Conservation (phyloP, 2,113 vertebrate species). For the Gobiocypris rarus region DNA sequence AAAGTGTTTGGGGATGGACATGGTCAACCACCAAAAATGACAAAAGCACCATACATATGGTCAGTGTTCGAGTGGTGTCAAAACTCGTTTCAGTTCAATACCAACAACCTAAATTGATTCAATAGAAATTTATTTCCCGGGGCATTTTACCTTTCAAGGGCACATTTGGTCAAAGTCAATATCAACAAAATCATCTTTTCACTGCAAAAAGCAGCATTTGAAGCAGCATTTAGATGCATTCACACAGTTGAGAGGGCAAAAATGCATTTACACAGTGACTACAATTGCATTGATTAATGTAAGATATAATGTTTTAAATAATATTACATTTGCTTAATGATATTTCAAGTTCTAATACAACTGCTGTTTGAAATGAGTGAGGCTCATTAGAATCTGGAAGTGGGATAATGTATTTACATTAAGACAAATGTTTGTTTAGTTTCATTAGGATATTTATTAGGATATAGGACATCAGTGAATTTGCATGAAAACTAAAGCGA, state of each 20-base stretch:
- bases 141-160: not conserved
- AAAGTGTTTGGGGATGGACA: not conserved
- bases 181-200: no score
- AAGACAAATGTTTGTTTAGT: conserved; percentile 43
- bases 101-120: not conserved
- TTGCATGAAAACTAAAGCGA: not conserved
- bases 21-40: not conserved
- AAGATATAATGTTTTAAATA: no score
- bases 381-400: conserved; percentile 25
- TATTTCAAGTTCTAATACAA: conserved; percentile 15
- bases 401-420: conserved; percentile 24
- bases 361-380: conserved; percentile 4
- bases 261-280: no score
- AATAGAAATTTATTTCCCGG: no score
- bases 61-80: no score
- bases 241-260: no score
- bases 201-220: no score
- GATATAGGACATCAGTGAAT: conserved; percentile 17
- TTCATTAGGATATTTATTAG: conserved; percentile 46
- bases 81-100: no score
- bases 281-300: no score
- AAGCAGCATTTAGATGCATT: no score
- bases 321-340: conserved; percentile 5
- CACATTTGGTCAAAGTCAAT: not conserved
- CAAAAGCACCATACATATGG: not conserved